Percentiles rank a stretch among this genome's conserved stretches.
phyloP scores from a whole-genome alignment of 2,888 invertebrate species.

The Molorchus minor region DNA sequence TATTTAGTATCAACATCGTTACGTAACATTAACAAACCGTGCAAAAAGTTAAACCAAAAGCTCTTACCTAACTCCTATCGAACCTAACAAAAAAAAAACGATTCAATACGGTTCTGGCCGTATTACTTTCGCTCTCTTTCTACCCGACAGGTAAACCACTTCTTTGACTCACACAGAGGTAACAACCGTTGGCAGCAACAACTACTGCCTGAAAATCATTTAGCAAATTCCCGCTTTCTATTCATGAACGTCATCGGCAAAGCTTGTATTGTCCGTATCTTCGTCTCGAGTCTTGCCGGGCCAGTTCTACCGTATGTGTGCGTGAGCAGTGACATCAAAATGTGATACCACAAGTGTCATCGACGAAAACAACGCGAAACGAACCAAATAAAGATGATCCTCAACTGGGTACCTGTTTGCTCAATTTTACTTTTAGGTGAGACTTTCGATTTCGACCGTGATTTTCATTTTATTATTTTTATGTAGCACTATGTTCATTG shows the following conservation, averaged over 20 bases:
- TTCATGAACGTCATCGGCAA: constrained; percentile 41
- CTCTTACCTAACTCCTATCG: not conserved
- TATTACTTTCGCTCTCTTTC: constrained; percentile 39
- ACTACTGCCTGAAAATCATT: constrained; percentile 41
- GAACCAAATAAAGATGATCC: constrained; percentile 27
- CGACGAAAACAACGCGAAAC: not conserved
- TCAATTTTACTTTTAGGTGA: constrained; percentile 30
- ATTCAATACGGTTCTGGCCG: constrained; percentile 31
- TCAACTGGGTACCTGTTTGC: constrained; percentile 15
- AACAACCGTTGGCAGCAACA: constrained; percentile 51
- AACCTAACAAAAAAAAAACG: constrained; percentile 1
- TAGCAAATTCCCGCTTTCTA: constrained; percentile 51
- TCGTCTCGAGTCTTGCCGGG: constrained; percentile 10
- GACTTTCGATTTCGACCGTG: not conserved
- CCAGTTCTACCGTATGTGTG: not conserved
- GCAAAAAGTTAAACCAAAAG: not conserved
- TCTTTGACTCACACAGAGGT: constrained; percentile 47
- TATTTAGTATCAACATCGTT: too few relatives aligned
- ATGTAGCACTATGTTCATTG: not conserved
- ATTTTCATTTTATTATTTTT: not conserved
- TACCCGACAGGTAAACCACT: constrained; percentile 40
- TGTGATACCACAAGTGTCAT: constrained; percentile 18
- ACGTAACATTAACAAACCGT: not conserved
- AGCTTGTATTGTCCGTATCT: constrained; percentile 18
- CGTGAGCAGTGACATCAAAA: constrained; percentile 17